phyloP scores from a whole-genome alignment of 2,888 invertebrate genomes.

The Deilephila elpenor region DNA sequence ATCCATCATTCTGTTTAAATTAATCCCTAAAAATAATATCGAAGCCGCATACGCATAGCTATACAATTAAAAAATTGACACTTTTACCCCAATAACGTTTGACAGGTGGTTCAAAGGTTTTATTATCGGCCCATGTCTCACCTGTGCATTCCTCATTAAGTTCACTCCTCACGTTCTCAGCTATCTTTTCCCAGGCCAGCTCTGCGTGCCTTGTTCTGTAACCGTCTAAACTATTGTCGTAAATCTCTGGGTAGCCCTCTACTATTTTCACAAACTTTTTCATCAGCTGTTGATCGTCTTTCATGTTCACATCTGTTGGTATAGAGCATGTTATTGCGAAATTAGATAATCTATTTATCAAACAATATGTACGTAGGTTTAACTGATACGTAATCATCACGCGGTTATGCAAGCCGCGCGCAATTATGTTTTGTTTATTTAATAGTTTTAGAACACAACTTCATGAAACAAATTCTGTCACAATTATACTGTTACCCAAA shows the following conservation, averaged over 20 bases:
- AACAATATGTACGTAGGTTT: not conserved
- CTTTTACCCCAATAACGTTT: conserved; percentile 7
- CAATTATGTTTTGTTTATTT: not conserved
- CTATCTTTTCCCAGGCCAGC: conserved; percentile 50
- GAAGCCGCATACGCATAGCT: not conserved
- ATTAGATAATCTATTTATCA: not conserved
- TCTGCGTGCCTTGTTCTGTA: conserved; percentile 59
- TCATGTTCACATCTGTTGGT: conserved; percentile 53
- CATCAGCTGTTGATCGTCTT: conserved; percentile 73
- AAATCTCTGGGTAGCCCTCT: conserved; percentile 75
- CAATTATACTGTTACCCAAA: no score
- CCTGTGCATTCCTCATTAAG: conserved; percentile 54
- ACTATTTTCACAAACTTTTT: conserved; percentile 77
- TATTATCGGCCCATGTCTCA: conserved; percentile 34
- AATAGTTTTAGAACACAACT: no score
- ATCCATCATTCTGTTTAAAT: no score
- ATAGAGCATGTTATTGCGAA: not conserved
- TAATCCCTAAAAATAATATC: not conserved
- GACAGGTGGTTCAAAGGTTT: conserved; percentile 15
- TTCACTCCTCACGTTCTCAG: conserved; percentile 46
- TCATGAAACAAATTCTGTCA: no score
- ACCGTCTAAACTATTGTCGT: conserved; percentile 73
- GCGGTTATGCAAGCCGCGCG: not conserved
- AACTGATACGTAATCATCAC: not conserved
- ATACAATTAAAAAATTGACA: not conserved